Conservation (phyloP, 2,113 vertebrate species). For the Trichomycterus rosablanca region DNA sequence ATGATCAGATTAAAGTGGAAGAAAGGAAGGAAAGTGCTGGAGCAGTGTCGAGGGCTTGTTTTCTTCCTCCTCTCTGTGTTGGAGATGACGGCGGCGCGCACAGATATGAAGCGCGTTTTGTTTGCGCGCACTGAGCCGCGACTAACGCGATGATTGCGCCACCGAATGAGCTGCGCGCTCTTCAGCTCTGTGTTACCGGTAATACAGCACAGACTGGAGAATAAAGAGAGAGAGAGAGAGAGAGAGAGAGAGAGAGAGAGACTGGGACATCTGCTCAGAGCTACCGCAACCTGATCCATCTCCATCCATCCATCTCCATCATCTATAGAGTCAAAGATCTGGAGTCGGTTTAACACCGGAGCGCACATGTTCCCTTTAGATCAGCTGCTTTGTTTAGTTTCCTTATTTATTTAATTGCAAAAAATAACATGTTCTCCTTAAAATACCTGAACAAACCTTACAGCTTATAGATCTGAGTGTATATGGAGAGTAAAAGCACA, state of each 20-base stretch:
- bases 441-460: too few relatives aligned
- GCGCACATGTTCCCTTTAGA: too few relatives aligned
- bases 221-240: constrained; percentile 90
- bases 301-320: constrained; percentile 20
- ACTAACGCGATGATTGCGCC: constrained; percentile 96
- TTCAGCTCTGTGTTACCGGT: constrained; percentile 91
- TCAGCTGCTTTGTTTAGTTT: too few relatives aligned
- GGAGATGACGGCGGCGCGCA: constrained; percentile 86
- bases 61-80: constrained; percentile 60
- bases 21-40: constrained; percentile 54
- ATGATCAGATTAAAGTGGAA: constrained; percentile 72
- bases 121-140: constrained; percentile 95
- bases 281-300: constrained; percentile 17
- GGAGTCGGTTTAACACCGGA: too few relatives aligned
- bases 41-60: constrained; percentile 69
- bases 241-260: too few relatives aligned
- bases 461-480: too few relatives aligned
- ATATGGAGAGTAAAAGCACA: too few relatives aligned
- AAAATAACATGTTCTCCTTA: too few relatives aligned
- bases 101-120: constrained; percentile 94
- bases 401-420: too few relatives aligned
- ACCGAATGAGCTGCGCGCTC: constrained; percentile 87
- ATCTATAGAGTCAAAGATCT: not conserved
- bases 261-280: constrained; percentile 95
- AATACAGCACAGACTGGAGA: constrained; percentile 89